phyloP scores from a whole-genome alignment of 2,888 invertebrate genomes.

The Sisyra nigra region DNA sequence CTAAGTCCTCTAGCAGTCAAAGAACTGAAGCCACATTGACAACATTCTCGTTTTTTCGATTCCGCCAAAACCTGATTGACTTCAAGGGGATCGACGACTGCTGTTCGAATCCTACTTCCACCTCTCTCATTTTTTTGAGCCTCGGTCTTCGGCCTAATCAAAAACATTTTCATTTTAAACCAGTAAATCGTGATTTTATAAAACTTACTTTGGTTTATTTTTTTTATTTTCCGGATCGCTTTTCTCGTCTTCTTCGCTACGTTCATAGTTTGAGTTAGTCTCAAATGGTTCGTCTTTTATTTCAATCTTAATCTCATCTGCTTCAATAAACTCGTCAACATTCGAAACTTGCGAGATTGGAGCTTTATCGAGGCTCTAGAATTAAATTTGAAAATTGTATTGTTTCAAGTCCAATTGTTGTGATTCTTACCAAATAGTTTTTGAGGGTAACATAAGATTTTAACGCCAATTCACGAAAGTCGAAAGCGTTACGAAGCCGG shows the following conservation, averaged over 20 bases:
- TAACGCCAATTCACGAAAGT: constrained; percentile 17
- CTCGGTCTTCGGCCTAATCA: constrained; percentile 9
- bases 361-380: too few species aligned
- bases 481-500: constrained; percentile 17
- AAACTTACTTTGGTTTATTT: background rate
- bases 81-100: constrained; percentile 15
- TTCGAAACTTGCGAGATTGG: too few species aligned
- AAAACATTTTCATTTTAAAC: constrained; percentile 7
- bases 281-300: too few species aligned
- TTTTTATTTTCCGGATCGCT: constrained; percentile 8
- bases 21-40: constrained; percentile 17
- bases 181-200: background rate
- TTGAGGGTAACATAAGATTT: constrained; percentile 15
- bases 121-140: constrained; percentile 2
- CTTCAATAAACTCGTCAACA: too few species aligned
- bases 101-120: constrained; percentile 10
- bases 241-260: constrained; percentile 3
- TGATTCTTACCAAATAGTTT: constrained; percentile 10
- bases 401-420: too few species aligned
- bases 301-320: too few species aligned
- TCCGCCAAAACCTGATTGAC: constrained; percentile 17
- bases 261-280: background rate
- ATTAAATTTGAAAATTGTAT: too few species aligned
- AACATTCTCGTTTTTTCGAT: constrained; percentile 16
- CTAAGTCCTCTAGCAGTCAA: constrained; percentile 16